phyloP scores from a whole-genome alignment of 2,797 vertebrate genomes.

The Chaetodon trifasciatus region DNA sequence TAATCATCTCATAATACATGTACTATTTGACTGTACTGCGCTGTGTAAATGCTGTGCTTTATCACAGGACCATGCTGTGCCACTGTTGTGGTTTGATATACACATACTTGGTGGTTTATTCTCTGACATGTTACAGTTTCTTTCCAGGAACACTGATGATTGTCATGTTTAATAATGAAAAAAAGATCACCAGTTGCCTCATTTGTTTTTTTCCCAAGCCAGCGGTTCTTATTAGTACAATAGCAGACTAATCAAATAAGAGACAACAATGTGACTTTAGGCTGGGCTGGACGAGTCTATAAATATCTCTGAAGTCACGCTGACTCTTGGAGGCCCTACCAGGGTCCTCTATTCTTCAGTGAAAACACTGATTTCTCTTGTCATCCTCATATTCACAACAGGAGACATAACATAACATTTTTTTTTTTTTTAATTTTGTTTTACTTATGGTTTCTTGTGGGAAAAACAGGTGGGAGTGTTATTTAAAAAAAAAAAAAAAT shows the following conservation, averaged over 20 bases:
- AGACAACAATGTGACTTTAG: slow-evolving; percentile 77
- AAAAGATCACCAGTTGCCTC: slow-evolving; percentile 31
- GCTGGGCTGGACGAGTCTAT: slow-evolving; percentile 69
- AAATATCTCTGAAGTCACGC: slow-evolving; percentile 74
- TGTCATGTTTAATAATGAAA: slow-evolving; percentile 50
- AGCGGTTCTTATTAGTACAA: slow-evolving; percentile 69
- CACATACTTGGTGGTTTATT: background rate
- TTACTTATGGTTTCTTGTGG: background rate
- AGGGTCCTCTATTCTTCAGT: slow-evolving; percentile 37
- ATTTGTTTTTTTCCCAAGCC: slow-evolving; percentile 34
- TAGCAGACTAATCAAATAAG: slow-evolving; percentile 80
- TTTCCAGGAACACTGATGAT: slow-evolving; percentile 16
- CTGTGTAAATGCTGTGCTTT: background rate
- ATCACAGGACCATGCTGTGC: background rate
- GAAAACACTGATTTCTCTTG: slow-evolving; percentile 30
- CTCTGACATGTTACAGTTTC: background rate
- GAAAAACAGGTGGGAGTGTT: background rate
- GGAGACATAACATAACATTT: background rate
- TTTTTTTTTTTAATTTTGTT: background rate
- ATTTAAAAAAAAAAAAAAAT: too few species aligned
- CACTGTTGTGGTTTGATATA: background rate
- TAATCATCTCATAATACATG: background rate
- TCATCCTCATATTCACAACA: slow-evolving; percentile 7
- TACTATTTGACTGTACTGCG: background rate
- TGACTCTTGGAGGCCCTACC: slow-evolving; percentile 62